Base-by-base conservation (phyloP, 2,113 vertebrate species). In the Indicator maculatus region DNA sequence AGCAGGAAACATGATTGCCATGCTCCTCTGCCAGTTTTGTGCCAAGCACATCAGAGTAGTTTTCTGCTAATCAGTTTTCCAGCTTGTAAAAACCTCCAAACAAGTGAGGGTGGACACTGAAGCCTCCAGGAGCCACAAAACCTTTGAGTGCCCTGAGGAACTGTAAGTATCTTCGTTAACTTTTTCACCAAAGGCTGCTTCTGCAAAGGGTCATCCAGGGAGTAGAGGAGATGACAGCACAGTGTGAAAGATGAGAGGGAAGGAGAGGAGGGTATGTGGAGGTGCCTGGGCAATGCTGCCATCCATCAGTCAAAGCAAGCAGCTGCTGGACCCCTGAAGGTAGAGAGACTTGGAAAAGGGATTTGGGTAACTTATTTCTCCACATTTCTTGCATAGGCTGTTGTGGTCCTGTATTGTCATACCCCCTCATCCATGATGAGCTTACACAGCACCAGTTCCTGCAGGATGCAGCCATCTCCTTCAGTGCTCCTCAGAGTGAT, bases 211-310 rank as follows among this genome's bases (percentile, higher is more conserved):
- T 93, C 97, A 97, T 96, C 96, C 95, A 97, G 94, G 96, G 97
- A 97, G 97, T 95, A 96, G 26, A 94, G 85, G 92, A 92, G 93
- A 95, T 90, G 76, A 96, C 94, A 97, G 95, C 89, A 92, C 9
- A 39, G 93, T 76, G 60, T 97, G 98, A 98, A 99, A 99, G 97
- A 71, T 63, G 98, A 98, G 98, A 98, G 93, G 75, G 83, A 95
- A 75, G 41, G 38, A 90, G 89, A 85, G 38, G 83, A 77, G 79
- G 52, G 59, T 82, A 75, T 92, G 69, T 55, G 21, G 96, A 97
- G 97, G 96, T 97, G 98, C 94, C 97, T 96, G 91, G 52, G 36
- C 88, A 76, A 86, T 74, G 69, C 97, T 97, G 93, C 98, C 98
- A 98, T 86, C 80, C 92, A 74, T 96, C 98, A 96, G 92, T 97